Evolutionary conservation across 2,113 vertebrate genomes (phyloP).

Genomic region (Crocuta crocuta): DNA sequence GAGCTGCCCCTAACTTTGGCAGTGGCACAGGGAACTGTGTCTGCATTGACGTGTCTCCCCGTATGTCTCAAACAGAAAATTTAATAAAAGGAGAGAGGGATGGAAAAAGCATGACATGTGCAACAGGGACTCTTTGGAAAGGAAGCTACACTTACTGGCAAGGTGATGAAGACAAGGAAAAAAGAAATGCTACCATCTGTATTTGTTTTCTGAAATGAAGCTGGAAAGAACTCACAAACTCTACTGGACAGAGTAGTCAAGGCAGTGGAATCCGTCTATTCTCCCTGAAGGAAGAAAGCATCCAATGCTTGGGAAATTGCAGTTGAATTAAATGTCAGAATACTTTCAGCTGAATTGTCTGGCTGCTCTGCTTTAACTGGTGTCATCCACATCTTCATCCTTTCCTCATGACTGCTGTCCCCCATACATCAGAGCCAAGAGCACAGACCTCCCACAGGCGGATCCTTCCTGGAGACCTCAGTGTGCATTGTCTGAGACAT

Average conservation of each 20-base stretch:
- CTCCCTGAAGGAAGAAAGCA: slow-evolving; percentile 14
- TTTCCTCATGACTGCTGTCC: not conserved
- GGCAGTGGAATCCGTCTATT: not conserved
- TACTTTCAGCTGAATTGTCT: not conserved
- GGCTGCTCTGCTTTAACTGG: not conserved
- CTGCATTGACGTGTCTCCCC: not conserved
- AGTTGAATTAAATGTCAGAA: slow-evolving; percentile 64
- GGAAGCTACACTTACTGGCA: slow-evolving; percentile 55
- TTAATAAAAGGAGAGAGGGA: slow-evolving; percentile 46
- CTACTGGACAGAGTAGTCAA: slow-evolving; percentile 4
- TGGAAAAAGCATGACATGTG: not conserved
- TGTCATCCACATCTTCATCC: not conserved
- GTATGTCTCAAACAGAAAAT: slow-evolving; percentile 58
- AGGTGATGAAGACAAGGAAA: slow-evolving; percentile 30
- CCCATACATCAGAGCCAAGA: not conserved
- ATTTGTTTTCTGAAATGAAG: slow-evolving; percentile 22
- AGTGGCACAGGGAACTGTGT: not conserved
- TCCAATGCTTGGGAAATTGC: slow-evolving; percentile 21
- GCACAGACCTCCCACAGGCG: not conserved
- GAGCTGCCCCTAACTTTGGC: slow-evolving; percentile 51
- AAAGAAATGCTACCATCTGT: slow-evolving; percentile 51
- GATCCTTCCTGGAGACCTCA: not conserved
- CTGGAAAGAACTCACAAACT: slow-evolving; percentile 24
- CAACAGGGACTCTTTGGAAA: slow-evolving; percentile 18
- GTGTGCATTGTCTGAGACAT: not conserved